Conservation (phyloP, 2,797 vertebrate species). For the Odontamblyopus lacepedii region DNA sequence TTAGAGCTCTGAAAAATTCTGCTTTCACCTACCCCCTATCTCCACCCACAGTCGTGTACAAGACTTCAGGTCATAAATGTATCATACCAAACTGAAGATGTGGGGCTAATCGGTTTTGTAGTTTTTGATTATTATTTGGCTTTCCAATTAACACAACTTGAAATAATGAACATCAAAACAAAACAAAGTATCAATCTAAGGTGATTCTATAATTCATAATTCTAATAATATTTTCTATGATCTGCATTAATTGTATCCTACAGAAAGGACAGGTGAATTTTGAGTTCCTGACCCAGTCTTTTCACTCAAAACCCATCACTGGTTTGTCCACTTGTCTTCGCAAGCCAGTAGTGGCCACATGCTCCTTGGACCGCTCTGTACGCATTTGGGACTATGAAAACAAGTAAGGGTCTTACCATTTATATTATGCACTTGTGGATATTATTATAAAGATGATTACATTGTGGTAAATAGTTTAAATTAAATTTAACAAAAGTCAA, state of each 20-base stretch:
- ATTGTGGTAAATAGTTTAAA: not conserved
- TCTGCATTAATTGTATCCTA: constrained; percentile 19
- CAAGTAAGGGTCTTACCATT: constrained; percentile 78
- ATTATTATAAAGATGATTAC: not conserved
- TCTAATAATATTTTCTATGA: not conserved
- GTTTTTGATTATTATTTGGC: no score
- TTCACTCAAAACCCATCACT: constrained; percentile 87
- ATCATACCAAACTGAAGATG: no score
- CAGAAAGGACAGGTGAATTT: constrained; percentile 84
- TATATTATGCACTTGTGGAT: not conserved
- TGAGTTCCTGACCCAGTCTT: constrained; percentile 83
- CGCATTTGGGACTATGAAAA: constrained; percentile 94
- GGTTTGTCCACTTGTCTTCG: constrained; percentile 87
- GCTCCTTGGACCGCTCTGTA: constrained; percentile 89
- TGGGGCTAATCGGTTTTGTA: no score
- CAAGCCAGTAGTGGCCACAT: constrained; percentile 90
- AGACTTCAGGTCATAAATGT: no score
- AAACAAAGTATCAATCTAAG: not conserved
- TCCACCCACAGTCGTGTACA: no score
- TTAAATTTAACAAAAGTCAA: not conserved
- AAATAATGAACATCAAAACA: no score
- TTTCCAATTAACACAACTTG: no score
- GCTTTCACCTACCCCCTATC: no score
- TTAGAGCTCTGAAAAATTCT: no score
- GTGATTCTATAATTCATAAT: not conserved